Evolutionary conservation across 1,140 invertebrate species (phyloP), one percentile per base, ranked within the genome.

Genomic region (Coptotermes formosanus): DNA sequence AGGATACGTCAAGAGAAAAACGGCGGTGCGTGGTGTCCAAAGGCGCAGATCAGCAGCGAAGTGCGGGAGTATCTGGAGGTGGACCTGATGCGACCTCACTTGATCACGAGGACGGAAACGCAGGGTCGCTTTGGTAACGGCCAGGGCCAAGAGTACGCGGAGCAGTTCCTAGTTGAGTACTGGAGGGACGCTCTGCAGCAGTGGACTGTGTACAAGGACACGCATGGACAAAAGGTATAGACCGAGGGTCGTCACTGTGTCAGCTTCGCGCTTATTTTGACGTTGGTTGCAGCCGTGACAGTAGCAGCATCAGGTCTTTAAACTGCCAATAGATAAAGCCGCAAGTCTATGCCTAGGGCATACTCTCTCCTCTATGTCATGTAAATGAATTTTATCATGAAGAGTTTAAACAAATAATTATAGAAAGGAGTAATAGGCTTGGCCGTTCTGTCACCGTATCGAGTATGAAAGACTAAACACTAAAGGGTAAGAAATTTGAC

Each of bases 51-150:
- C 87, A 93, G 93, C 87, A 93, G 93, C 32, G 93, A 94, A 83
- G 94, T 95, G 38, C 94, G 96, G 21, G 97, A 98, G 90, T 98
- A 95, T 90, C 91, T 99, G 75, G 96, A 99, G 90, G 94, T 99
- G 64, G 95, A 98, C 89, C 91, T 99, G 21, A 92, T 92, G 11
- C 92, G 92, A 83, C 93, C 96, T 88, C 96, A 96, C 89, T 92
- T 97, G 87, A 94, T 98, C 88, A 97, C 96, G 0, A 95, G 94
- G 90, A 96, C 97, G 0, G 97, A 97, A 89, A 97, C 97, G 0
- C 98, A 99, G 89, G 98, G 98, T 14, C 93, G 98, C 55, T 98
- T 98, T 90, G 97, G 97, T 2, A 98, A 98, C 90, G 97, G 97
- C n/a, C 95, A 97, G 87, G 98, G 97, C 25, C 94, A 96, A 82